Conservation (phyloP, 2,888 invertebrate species). For the Halocaridina rubra region DNA sequence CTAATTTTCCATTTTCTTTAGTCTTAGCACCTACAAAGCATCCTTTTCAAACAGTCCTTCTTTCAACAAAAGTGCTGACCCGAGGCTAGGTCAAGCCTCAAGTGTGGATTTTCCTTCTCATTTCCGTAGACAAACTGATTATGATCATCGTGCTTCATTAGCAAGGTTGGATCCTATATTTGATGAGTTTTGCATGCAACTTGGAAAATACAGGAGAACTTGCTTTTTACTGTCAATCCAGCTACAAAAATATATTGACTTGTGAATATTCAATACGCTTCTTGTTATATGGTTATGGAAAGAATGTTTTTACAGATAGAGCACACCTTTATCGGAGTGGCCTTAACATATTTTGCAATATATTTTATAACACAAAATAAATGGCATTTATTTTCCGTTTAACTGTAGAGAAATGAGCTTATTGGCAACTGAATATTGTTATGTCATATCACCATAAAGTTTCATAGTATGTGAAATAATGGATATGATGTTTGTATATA, state of each 20-base stretch:
- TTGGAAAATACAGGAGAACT: neutral
- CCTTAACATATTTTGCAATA: too few species aligned
- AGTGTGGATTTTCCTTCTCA: neutral
- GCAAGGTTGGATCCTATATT: neutral
- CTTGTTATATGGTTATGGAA: too few species aligned
- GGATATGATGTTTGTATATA: too few species aligned
- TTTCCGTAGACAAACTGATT: neutral
- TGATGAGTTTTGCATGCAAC: neutral
- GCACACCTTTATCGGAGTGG: too few species aligned
- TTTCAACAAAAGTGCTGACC: neutral
- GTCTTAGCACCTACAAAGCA: neutral
- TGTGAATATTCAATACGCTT: too few species aligned
- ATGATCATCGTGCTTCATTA: neutral
- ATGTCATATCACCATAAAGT: too few species aligned
- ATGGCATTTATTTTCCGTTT: too few species aligned
- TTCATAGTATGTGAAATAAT: too few species aligned
- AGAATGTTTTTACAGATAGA: too few species aligned
- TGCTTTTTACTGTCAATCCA: neutral
- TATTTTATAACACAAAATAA: too few species aligned
- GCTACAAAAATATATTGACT: neutral
- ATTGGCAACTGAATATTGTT: too few species aligned
- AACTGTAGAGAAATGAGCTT: too few species aligned
- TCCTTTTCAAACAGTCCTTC: slow-evolving; percentile 8
- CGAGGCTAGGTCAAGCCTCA: slow-evolving; percentile 11
- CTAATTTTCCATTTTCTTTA: neutral